Conservation (phyloP, 2,113 vertebrate genomes). For the Camelus bactrianus region DNA sequence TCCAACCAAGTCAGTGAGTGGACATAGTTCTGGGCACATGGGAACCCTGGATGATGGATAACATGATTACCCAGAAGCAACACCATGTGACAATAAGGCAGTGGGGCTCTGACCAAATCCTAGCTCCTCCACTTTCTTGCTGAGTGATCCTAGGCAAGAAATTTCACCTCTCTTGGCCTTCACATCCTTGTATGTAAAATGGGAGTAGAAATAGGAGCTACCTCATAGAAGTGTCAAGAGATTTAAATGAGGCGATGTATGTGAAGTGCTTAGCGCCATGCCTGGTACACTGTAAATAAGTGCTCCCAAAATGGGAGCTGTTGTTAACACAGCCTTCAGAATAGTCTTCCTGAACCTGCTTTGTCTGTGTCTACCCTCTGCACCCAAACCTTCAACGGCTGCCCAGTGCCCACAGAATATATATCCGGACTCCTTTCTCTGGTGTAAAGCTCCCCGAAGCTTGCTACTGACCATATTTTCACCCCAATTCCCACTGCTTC, state of each 20-base stretch:
- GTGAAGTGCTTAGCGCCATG: background rate
- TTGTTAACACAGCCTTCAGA: background rate
- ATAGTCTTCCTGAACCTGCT: background rate
- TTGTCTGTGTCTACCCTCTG: background rate
- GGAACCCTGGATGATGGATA: background rate
- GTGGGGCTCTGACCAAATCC: background rate
- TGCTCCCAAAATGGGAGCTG: background rate
- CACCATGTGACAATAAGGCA: accelerated
- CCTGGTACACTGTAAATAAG: background rate
- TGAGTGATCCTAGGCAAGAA: background rate
- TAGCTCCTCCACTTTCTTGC: background rate
- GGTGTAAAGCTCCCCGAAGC: accelerated
- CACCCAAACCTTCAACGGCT: background rate
- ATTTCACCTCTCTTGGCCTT: background rate
- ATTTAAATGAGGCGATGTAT: background rate
- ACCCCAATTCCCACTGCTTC: background rate
- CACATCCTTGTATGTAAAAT: background rate
- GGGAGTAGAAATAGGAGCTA: background rate
- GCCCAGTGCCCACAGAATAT: background rate
- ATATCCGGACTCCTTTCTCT: background rate
- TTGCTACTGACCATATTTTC: background rate
- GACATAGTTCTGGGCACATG: background rate
- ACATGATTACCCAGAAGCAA: background rate
- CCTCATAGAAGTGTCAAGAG: background rate
- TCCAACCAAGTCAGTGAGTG: background rate